Evolutionary conservation across 2,888 invertebrate species (phyloP), one percentile per base, ranked within the genome.

Genomic region (Coecobrya sp.): DNA sequence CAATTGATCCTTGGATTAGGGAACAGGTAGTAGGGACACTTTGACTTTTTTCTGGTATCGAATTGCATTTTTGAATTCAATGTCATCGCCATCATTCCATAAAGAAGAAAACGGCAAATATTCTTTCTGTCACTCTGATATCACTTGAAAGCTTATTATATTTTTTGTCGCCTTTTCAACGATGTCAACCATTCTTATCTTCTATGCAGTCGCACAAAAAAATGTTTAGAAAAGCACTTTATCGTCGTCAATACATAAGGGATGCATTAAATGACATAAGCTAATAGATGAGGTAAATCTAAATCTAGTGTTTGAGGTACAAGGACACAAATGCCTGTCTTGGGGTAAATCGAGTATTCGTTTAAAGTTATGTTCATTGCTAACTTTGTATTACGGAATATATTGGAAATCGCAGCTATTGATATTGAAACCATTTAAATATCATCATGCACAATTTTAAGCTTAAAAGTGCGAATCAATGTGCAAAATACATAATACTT

Each of bases 81-180:
- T 13, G 10, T n/a, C 16, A 30, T 8, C 27, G 16, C 7, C 68
- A 62, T 8, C 25, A 25, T 22, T 42, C 3, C 22, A 76, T 22
- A 45, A 5, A 49, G 22, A 45, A 10, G 25, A 36, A 36, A 36
- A 7, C 36, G 7, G 36, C 36, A 2, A 7, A 4, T 36, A 36
- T 7, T 36, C 2, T 11, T 22, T 45, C 49, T 68, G 68, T 16
- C 30, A 68, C 30, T 68, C 16, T 30, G 62, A 8, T 68, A 5
- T 25, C 70, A 19, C 45, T 16, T 76, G 76, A 81, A 30, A 55
- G n/a, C 13, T 22, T 30, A 49, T 25, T n/a, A 22, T 55, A 30
- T 27, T n/a, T n/a, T n/a, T 19, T 55, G 81, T 55, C 81, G 81
- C 30, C 30, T 52, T 81, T 81, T 81, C 30, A 81, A 55, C 22